Evolutionary conservation across 2,888 invertebrate genomes (phyloP), one percentile per base, ranked within the genome.

Genomic region (Boloria euphrosyne): DNA sequence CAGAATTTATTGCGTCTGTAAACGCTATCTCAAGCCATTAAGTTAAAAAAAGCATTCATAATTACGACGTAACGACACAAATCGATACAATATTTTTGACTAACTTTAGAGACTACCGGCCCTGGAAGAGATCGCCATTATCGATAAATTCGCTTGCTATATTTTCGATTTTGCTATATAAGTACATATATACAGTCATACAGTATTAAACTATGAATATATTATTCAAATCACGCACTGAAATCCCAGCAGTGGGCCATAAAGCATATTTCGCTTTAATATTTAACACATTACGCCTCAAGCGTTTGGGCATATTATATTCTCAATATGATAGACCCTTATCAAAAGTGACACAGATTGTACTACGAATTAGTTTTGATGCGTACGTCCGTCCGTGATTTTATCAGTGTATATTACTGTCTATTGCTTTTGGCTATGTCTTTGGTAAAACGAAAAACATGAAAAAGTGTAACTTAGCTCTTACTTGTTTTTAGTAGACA

Each of bases 261-360:
- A 14, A 22, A 43, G 7, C 5, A 38, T 31, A 31, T 22, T 5
- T 10, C 14, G 22, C n/a, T 22, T 44, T 57, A 44, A 55, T 50
- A 66, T 52, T 62, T 50, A 55, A 62, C 59, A 59, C 31, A 59
- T 14, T 47, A 17, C 27, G 16, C 60, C 58, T 58, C 68, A 69
- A 64, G 69, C n/a, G 47, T 49, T 65, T 31, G 43, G 47, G 51
- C 59, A 38, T 50, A 59, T 59, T 59, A 49, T 59, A 59, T 50
- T 59, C 59, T 59, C 59, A 38, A 59, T 59, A 50, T 31, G 59
- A 59, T 50, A 50, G 54, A 76, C 75, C 75, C 75, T 70, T 65
- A 71, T 76, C 75, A 75, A 53, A 49, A 68, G 67, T 70, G 75
- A 73, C 73, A 54, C 66, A 73, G 71, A 73, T 73, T 71, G 72